Base-by-base conservation (phyloP, 1,140 invertebrate species). In the Euura lappo region DNA sequence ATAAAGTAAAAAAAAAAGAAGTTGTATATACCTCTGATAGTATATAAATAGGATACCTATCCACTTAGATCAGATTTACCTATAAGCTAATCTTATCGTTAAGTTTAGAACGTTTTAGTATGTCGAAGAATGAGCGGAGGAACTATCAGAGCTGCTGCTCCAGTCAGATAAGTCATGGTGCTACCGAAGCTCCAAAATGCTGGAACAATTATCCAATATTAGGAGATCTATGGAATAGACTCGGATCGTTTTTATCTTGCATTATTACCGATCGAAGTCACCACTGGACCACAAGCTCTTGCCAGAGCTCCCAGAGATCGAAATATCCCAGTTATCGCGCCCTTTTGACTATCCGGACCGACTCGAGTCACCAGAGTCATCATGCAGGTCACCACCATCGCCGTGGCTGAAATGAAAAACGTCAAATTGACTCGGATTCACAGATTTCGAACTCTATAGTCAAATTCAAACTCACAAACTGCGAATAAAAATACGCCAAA, bases 331-430 rank as follows among this genome's bases (percentile, higher is more conserved):
- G 98, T 92, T 72, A 98, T 93, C 6, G 93, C 93, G 28, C 98
- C 98, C 84, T 98, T 98, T 82, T 98, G 95, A 81, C 94, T 92
- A 71, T 90, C 90, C 42, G 93, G 90, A 4, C 96, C 95, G 85
- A 94, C 93, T 73, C 92, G 90, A 5, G 97, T 96, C 0, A 96
- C 95, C 82, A 98, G 85, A 8, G 97, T 95, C 76, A 95, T 98
- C 83, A 99, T 90, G 84, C 97, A 98, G 43, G 97, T 97, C 6
- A 99, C 97, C 65, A 97, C 96, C 85, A 97, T 94, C 4, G 97
- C 95, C 2, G 97, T 98, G 8, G 97, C 96, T 97, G 80, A 44
- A 85, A 83, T 10, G 75, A 78, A n/a, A 66, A 73, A 71, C 76
- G 70, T 74, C 72, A 69, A 65, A 47, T 68, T 67, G 43, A 70